These are phyloP conservation scores for Zygogramma bicolorata DNA, from an alignment of 2,888 invertebrate genomes.

Conservation along the genomic window DNA sequence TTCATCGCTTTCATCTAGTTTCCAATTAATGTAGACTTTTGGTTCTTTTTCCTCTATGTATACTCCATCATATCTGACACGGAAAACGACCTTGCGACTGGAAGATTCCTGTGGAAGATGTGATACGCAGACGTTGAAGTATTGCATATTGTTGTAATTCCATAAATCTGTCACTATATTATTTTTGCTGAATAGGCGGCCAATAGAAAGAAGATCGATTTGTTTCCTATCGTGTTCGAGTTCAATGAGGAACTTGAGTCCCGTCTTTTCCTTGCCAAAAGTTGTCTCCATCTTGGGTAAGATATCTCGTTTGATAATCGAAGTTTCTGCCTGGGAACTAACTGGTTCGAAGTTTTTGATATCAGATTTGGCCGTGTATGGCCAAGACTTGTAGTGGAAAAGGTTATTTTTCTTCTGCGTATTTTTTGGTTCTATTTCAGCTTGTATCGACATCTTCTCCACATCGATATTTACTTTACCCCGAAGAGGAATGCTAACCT, in stretches of 20 bases:
- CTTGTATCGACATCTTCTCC: constrained; percentile 66
- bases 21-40: constrained; percentile 17
- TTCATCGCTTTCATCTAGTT: constrained; percentile 58
- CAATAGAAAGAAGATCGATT: constrained; percentile 60
- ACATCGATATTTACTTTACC: constrained; percentile 67
- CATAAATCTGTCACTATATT: constrained; percentile 54
- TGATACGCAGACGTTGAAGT: constrained; percentile 68
- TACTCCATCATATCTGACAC: constrained; percentile 43
- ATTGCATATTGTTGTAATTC: constrained; percentile 67
- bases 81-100: constrained; percentile 43
- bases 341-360: constrained; percentile 71
- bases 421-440: constrained; percentile 69
- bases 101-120: constrained; percentile 58
- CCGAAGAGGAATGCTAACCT: constrained; percentile 71
- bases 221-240: constrained; percentile 68
- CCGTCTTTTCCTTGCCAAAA: constrained; percentile 69
- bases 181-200: constrained; percentile 52
- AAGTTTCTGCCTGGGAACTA: constrained; percentile 67
- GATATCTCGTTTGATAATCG: constrained; percentile 62
- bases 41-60: constrained; percentile 40
- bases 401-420: constrained; percentile 69
- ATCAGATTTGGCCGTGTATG: constrained; percentile 74
- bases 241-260: constrained; percentile 70
- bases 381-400: constrained; percentile 73
- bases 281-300: constrained; percentile 56